These are phyloP conservation scores for Pteropus rufus DNA, from an alignment of 2,797 vertebrate species.

Conservation along the genomic window DNA sequence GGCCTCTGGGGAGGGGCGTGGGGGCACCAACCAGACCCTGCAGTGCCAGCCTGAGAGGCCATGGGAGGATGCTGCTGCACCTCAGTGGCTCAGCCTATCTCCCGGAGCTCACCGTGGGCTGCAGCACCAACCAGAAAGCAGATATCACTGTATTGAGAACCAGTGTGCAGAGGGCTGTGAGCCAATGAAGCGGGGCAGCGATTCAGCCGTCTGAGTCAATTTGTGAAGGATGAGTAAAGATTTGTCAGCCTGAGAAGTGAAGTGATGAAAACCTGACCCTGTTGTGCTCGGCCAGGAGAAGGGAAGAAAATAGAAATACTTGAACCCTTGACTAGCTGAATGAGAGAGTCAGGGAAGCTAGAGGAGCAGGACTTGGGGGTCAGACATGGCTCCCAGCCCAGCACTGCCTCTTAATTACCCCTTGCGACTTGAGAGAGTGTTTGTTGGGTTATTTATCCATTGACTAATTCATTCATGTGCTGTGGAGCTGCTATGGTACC, in stretches of 20 bases:
- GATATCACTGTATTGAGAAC: background rate
- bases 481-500: background rate
- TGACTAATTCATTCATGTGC: background rate
- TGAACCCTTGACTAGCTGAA: background rate
- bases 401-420: background rate
- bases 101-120: fast-evolving
- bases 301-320: background rate
- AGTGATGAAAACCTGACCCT: background rate
- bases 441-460: background rate
- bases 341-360: background rate
- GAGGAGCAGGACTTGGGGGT: background rate
- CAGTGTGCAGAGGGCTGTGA: background rate
- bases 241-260: background rate
- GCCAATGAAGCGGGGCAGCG: fast-evolving
- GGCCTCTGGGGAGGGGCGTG: background rate
- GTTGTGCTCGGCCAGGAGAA: background rate
- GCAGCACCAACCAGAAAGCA: background rate
- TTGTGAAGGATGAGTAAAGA: background rate
- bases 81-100: background rate
- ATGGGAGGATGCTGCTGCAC: background rate
- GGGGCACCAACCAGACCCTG: background rate
- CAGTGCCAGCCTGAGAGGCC: background rate
- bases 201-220: background rate
- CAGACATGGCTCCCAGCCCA: background rate
- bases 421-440: background rate